These are phyloP conservation scores for Nymphalis io DNA, from an alignment of 1,140 invertebrate genomes.

Conservation along the genomic window DNA sequence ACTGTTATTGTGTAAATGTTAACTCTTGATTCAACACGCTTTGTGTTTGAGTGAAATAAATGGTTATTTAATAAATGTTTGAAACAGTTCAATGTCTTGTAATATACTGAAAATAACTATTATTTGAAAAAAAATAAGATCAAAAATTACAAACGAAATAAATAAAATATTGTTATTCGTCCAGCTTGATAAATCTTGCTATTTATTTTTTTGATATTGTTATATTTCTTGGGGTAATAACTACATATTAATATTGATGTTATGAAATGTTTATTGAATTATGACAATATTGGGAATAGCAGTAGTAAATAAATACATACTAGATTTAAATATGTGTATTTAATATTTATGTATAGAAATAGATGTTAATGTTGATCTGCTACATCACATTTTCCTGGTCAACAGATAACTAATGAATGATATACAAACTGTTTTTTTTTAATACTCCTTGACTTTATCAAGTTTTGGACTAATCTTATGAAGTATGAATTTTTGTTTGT, in stretches of 20 bases:
- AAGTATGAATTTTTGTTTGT: neutral
- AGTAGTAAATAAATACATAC: neutral
- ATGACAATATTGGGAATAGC: slow-evolving; percentile 1
- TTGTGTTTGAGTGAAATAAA: neutral
- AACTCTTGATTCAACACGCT: neutral
- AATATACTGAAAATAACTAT: neutral
- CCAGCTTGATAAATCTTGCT: neutral
- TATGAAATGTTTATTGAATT: slow-evolving; percentile 9
- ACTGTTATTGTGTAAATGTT: slow-evolving; percentile 4
- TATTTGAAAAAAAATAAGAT: neutral
- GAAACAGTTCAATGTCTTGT: neutral
- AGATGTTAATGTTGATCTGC: slow-evolving; percentile 4
- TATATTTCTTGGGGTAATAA: neutral
- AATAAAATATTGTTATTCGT: neutral
- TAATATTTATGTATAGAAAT: neutral
- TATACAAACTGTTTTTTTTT: neutral
- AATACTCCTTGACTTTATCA: neutral
- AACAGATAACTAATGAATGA: neutral
- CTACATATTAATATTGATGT: slow-evolving; percentile 7
- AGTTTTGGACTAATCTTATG: neutral
- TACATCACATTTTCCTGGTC: slow-evolving; percentile 2
- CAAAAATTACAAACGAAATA: neutral
- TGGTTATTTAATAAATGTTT: neutral
- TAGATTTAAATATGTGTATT: slow-evolving; percentile 5
- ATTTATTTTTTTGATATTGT: neutral